Base-by-base conservation (phyloP, 2,888 invertebrate species). In the Rhamphomyia laevipes region DNA sequence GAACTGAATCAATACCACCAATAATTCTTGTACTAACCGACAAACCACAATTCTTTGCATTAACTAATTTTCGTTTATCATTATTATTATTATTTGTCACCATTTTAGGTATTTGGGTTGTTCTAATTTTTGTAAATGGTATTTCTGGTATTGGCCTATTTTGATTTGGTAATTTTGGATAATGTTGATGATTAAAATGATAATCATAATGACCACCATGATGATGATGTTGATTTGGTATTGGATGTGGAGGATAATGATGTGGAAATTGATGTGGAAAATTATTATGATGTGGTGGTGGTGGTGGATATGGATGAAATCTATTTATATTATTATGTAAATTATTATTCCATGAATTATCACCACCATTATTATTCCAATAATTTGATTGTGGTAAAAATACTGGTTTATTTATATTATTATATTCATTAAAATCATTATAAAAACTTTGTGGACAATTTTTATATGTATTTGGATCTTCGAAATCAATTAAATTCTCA, bases 1-100 rank as follows among this genome's bases (percentile, higher is more conserved):
- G 59, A 1, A 64, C 66, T 2, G 74, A 71, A 37, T 62, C 61
- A 43, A 70, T 65, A 1, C 77, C 77, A 2, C 74, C 75, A 16
- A 72, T 57, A 21, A 78, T 72, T 44, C 72, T 67, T 10, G 60
- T 60, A 47, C 54, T 57, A 13, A 67, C 46, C 11, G 65, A 65
- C 10, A 65, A 52, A 5, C 71, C 70, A 52, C 70, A 71, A 38
- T 57, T 55, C 4, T 56, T 49, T 0, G 53, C 33, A 49, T 63
- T 64, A 2, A 59, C 51, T 7, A 53, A 35, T 1, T 16, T 33
- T 17, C 47, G 45, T 30, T 48, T 48, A 45, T 50, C 16, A 1
- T 27, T 17, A 18, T 38, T n/a, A 38, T 38, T n/a, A 38, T 11
- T 17, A 38, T 38, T 38, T n/a, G n/a, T 35, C 11, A 11, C 11